Conservation (phyloP, 2,797 vertebrate genomes). For the Percopsis omiscomaycus region DNA sequence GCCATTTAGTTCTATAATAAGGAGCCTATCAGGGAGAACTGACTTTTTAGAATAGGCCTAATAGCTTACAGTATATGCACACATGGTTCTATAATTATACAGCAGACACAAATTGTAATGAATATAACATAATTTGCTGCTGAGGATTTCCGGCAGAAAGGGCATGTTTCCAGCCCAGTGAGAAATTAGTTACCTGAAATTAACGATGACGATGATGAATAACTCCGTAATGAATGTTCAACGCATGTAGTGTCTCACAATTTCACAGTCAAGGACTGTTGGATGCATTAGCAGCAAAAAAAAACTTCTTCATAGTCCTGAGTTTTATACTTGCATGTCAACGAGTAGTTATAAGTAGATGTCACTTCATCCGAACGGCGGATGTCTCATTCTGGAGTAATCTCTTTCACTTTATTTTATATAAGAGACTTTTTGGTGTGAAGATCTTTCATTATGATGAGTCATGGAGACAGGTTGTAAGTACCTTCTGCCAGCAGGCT, state of each 20-base stretch:
- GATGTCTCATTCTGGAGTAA: slow-evolving; percentile 45
- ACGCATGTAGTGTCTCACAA: neutral
- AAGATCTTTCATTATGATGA: slow-evolving; percentile 67
- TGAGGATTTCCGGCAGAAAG: slow-evolving; percentile 4
- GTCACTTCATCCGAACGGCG: slow-evolving; percentile 26
- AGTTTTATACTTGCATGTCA: slow-evolving; percentile 33
- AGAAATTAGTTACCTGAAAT: slow-evolving; percentile 10
- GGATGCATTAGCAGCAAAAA: slow-evolving; percentile 15
- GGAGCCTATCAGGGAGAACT: neutral
- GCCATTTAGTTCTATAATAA: neutral
- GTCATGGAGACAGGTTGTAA: slow-evolving; percentile 60
- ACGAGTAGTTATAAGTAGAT: slow-evolving; percentile 28
- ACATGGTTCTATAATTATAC: neutral
- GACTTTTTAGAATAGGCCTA: neutral
- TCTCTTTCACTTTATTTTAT: slow-evolving; percentile 42
- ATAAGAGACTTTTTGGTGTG: slow-evolving; percentile 43
- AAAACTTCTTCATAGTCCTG: slow-evolving; percentile 34
- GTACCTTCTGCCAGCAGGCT: slow-evolving; percentile 57
- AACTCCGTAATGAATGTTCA: slow-evolving; percentile 22
- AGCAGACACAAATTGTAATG: slow-evolving; percentile 13
- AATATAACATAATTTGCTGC: neutral
- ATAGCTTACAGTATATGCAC: neutral
- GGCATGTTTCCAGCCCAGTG: slow-evolving; percentile 11
- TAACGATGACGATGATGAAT: slow-evolving; percentile 20
- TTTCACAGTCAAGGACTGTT: slow-evolving; percentile 24